Base-by-base conservation (phyloP, 2,888 invertebrate genomes). In the Caenorhabditis sp. region DNA sequence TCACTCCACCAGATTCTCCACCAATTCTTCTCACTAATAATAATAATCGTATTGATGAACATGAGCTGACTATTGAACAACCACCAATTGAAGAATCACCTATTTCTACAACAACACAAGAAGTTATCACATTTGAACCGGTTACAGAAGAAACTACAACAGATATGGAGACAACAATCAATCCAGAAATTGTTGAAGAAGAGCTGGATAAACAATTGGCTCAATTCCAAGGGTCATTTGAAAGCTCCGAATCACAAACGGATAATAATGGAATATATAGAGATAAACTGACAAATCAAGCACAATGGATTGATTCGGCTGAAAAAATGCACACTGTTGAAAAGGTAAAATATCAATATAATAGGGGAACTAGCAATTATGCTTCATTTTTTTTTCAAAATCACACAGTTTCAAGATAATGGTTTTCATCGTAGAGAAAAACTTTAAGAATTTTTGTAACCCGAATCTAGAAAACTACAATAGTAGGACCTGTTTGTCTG, bases 201-300 rank as follows among this genome's bases (percentile, higher is more conserved):
- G 74, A 69, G 3, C 21, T 74, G 60, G 74, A 74, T 25, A 67
- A 66, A 12, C 63, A 74, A 21, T 14, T 74, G 56, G 27, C 66
- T 1, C 69, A 74, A 31, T 74, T 74, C 63, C 43, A 63, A 0
- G 74, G 74, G 43, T 66, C 66, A 10, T 69, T 74, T 27, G 56
- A 72, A 17, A 43, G 43, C 14, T 43, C 43, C 3, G 67, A 59
- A 64, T 17, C 57, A 23, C 63, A 59, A 60, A 53, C 69, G 8
- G 67, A 69, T n/a, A 74, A 67, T 36, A 74, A 74, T 57, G 74
- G 74, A 21, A 63, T 74, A 1, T 70, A 67, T 50, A 38, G 74
- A n/a, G 74, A 74, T 20, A 66, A 67, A 59, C 43, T 56, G 10
- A 43, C 60, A 0, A 53, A 26, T 12, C 63, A 50, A 2, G 25